Evolutionary conservation across 2,888 invertebrate species (phyloP), one percentile per base, ranked within the genome.

Genomic region (Stratiomys singularior): DNA sequence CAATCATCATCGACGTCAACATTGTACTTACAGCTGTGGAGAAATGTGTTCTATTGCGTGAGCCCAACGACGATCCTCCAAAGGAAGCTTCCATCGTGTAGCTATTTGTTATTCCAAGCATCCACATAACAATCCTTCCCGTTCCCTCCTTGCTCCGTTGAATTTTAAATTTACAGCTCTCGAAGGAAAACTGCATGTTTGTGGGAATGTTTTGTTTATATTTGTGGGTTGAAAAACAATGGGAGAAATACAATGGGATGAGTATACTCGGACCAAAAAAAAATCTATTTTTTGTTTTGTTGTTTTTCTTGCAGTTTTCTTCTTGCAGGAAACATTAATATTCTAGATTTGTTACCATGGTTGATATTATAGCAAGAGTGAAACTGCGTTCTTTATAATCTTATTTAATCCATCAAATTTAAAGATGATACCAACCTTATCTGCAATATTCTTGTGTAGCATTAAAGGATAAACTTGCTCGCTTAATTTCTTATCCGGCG

Each of bases 71-170:
- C 1, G 97, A 95, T 11, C 97, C 98, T 72, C 96, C 96, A 86
- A 97, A 95, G 0, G 97, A 97, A 7, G 97, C 96, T 88, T 98
- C 98, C 91, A 98, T 92, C 3, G 97, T 98, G 85, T 96, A 98
- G 86, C 97, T 97, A 84, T 97, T 96, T 78, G 94, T 93, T 64
- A 97, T 94, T 27, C 97, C 97, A 90, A 97, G 91, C 90, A 96
- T 94, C 97, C 97, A 97, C 83, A 97, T 94, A 0, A 97, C 97
- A 9, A 98, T 95, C 78, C 98, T 89, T 5, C 97, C 97, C 0
- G 97, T 97, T 1, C 97, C 97, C 88, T 97, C 97, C 88, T 97
- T 97, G 83, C 94, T 94, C 81, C 96, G 92, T 86, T 97, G 96
- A 82, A 98, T 93, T 84, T 95, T 93, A 87, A 97, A 98, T 88